Base-by-base conservation (phyloP, 2,113 vertebrate genomes). In the Phoenicopterus ruber region DNA sequence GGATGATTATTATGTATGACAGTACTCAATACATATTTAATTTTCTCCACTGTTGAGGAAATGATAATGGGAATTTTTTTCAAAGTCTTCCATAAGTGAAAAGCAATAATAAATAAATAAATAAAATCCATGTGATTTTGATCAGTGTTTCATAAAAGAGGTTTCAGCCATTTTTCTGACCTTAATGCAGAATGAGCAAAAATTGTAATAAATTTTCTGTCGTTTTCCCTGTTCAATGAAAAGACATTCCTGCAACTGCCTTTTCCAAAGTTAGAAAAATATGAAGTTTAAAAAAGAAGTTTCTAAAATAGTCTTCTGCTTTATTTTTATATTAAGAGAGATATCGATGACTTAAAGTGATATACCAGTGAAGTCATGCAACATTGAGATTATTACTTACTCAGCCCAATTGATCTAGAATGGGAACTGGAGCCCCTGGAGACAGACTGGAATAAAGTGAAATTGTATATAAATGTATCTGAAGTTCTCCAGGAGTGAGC, bases 31-130 rank as follows among this genome's bases (percentile, higher is more conserved):
- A 31, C 59, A 69, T 89, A 93, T 55, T 88, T 90, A 63, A 67
- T 91, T 95, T 94, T 91, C 49, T 87, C 9, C 11, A 25, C 61
- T 73, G 70, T 50, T 91, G 78, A 91, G 73, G 93, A 93, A 91
- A 91, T 73, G 3, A 25, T 79, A 76, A 87, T 22, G 49, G 28
- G 10, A 61, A 44, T 21, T 79, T 87, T 89, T 82, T 95, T 57
- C 31, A 32, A 62, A 88, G 44, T 65, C 36, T 85, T 87, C 52
- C 8, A 0, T 76, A 89, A 87, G 4, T 76, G 57, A 55, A 88
- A 95, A 65, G 4, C 22, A 67, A 40, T 55, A 74, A 70, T 47
- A 95, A 95, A 84, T 24, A 69, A 90, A 70, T 54, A 11, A 62
- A 32, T 36, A 40, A 63, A 92, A 29, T 61, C 46, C 7, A n/a